Evolutionary conservation across 2,113 vertebrate genomes (phyloP), one percentile per base, ranked within the genome.

Genomic region (Fukomys damarensis): DNA sequence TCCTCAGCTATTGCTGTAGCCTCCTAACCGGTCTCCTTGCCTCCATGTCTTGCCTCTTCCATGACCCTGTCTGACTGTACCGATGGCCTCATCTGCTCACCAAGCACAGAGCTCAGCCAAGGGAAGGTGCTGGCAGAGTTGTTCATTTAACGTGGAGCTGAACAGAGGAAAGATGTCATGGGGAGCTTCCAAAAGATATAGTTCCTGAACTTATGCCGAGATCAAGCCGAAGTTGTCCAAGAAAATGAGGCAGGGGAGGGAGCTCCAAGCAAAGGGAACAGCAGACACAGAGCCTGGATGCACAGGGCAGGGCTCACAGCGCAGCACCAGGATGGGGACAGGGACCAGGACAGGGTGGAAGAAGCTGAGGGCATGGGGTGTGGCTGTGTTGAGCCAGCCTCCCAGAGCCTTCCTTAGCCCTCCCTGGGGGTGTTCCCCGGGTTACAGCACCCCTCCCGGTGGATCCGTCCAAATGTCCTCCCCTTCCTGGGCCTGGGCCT

Each of bases 1-100:
- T n/a, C 30, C 26, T 0, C 2, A 41, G 1, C 68, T n/a, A 2
- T 32, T 2, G 38, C 59, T 0, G 0, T 7, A 11, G 43, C n/a
- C 72, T 63, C 72, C 24, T 2, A 2, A 0, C n/a, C 20, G 3
- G 1, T 32, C 61, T 35, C 22, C 65, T 58, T 19, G 38, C 80
- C 89, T 66, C 92, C 28, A 0, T 2, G 56, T 52, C 46, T 63
- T 13, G 20, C 61, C 58, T 22, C 19, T 81, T 77, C 52, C 52
- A 30, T 5, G 19, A 54, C 46, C 46, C 22, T 8, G 2, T 58
- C 46, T 32, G 16, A 6, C 30, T 6, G 20, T 26, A 20, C 41
- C 2, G 11, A 26, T 43, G 8, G 11, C 16, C 43, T 26, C 20
- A 7, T 38, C 32, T 70, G 17, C 1, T 83, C 19, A 24, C 46